Base-by-base conservation (phyloP, 2,113 vertebrate genomes). In the Callipepla squamata region DNA sequence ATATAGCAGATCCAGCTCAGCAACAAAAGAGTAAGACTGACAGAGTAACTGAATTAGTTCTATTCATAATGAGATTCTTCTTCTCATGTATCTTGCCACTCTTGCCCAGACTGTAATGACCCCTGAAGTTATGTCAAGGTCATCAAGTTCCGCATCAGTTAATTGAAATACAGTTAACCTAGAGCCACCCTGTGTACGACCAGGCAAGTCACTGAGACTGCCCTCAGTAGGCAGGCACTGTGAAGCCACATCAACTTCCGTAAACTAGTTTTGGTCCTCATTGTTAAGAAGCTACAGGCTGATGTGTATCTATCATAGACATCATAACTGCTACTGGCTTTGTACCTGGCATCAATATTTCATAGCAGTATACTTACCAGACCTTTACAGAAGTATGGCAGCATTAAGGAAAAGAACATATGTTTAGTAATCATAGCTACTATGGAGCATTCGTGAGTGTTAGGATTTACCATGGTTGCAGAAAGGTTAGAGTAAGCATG, bases 361-460 rank as follows among this genome's bases (percentile, higher is more conserved):
- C 22, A 53, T 23, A 55, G 50, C 72, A 80, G 72, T 34, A 72
- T 74, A 98, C 98, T 98, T 97, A 98, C 98, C 98, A 95, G 95
- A 93, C 68, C 63, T 89, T 85, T 85, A 96, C 68, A 96, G 94
- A 97, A 92, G 84, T 75, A 96, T 63, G 97, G 97, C 95, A 98
- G 98, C 98, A 95, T 98, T 96, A 97, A 97, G 93, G 94, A 70
- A 97, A 88, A 96, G 70, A 97, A 87, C 80, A 96, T 72, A 94
- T 32, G 58, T 90, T 97, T 97, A 97, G 94, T 89, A 80, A 95
- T 25, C 20, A 61, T 6, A 76, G 17, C 23, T 80, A 78, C 47
- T 82, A 51, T 6, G 28, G 86, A 90, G 25, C 25, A 73, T 44
- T 90, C 18, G 32, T 13, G 12, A 72, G 57, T 53, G 15, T 38